A percentile compares a stretch with the other conserved stretches of the same genome.
phyloP scores from a whole-genome alignment of 2,113 vertebrate species.

The Ceratotherium simum region DNA sequence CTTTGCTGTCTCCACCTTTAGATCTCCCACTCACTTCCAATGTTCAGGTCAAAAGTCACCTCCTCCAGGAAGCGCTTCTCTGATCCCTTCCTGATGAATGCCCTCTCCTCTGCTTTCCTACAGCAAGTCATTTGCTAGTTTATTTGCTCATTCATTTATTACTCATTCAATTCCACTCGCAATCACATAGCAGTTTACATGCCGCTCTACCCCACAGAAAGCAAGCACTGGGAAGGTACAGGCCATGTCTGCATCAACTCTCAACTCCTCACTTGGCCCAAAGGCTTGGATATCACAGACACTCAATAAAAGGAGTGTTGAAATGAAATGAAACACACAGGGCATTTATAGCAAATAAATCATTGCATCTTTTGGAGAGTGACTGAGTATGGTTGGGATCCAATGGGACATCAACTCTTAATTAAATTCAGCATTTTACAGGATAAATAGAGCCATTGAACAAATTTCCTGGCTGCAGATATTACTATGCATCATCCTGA shows the following conservation, averaged over 20 bases:
- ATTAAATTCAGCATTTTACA: constrained; percentile 26
- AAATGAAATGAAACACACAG: constrained; percentile 39
- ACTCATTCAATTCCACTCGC: background rate
- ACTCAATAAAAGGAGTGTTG: background rate
- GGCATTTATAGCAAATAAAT: background rate
- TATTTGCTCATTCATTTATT: background rate
- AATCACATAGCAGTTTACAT: background rate
- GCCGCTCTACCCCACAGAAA: background rate
- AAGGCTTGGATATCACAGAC: background rate
- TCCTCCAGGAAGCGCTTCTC: background rate
- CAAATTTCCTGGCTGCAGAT: background rate
- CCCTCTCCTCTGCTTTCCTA: background rate
- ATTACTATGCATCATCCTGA: background rate
- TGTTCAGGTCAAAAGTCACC: background rate
- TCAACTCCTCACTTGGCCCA: background rate
- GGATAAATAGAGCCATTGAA: background rate
- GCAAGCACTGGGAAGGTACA: background rate
- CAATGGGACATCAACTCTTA: background rate
- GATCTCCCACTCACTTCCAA: background rate
- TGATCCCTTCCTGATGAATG: background rate
- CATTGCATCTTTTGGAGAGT: background rate
- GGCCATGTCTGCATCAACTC: background rate
- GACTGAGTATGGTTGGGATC: background rate
- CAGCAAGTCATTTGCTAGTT: background rate
- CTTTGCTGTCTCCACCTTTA: background rate